Percentiles rank a stretch among this genome's conserved stretches.
Conservation (phyloP, 2,113 vertebrate genomes). For the Phaethornis superciliosus region DNA sequence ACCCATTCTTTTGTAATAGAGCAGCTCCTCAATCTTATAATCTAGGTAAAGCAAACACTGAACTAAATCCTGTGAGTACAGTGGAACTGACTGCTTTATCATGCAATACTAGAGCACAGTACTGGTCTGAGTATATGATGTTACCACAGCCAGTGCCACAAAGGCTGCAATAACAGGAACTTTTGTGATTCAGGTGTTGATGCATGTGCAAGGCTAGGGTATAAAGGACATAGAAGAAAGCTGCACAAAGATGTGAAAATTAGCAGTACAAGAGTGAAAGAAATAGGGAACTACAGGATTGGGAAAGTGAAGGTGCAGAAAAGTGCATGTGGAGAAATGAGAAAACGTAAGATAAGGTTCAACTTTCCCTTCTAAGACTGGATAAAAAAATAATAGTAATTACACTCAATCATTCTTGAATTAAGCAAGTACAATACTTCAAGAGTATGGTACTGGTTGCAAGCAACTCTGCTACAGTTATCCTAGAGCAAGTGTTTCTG, state of each 20-base stretch:
- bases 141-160: neutral
- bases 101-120: neutral
- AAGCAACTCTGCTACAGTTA: neutral
- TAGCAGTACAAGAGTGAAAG: neutral
- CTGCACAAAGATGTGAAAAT: neutral
- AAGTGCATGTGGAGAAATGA: neutral
- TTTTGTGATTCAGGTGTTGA: neutral
- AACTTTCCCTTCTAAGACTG: neutral
- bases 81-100: neutral
- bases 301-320: neutral
- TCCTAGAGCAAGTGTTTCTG: neutral
- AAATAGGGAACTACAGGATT: neutral
- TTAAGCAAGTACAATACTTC: neutral
- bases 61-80: neutral
- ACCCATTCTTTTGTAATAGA: fast-evolving
- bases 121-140: neutral
- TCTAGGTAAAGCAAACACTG: neutral
- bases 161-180: neutral
- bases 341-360: neutral
- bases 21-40: neutral
- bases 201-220: neutral
- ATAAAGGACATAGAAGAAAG: neutral
- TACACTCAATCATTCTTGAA: neutral
- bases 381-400: neutral
- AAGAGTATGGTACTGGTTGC: neutral